Evolutionary conservation across 2,113 vertebrate species (phyloP).

Genomic region (Epinephelus lanceolatus): DNA sequence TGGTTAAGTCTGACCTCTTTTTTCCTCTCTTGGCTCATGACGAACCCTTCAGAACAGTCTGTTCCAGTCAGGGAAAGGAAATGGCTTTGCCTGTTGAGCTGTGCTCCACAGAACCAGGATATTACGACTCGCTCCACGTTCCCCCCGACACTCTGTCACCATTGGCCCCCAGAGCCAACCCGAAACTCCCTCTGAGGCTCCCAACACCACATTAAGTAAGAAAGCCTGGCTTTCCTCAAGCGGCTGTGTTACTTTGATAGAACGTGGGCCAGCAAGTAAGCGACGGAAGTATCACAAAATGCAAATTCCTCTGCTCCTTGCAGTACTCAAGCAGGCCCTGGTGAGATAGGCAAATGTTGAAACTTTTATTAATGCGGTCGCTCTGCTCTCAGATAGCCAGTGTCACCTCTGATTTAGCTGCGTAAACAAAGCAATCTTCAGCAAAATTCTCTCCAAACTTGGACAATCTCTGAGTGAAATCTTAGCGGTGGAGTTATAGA

Average conservation of each 20-base stretch:
- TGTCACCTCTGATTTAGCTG: conserved; percentile 39
- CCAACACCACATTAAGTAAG: neutral
- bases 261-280: conserved; percentile 5
- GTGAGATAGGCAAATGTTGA: conserved; percentile 48
- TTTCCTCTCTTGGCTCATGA: neutral
- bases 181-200: neutral
- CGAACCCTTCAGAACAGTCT: conserved; percentile 38
- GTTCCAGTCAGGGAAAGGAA: conserved; percentile 43
- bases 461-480: conserved; percentile 1
- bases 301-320: conserved; percentile 39
- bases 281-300: conserved; percentile 33
- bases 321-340: conserved; percentile 33
- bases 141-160: conserved; percentile 43
- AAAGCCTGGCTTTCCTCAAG: conserved; percentile 43
- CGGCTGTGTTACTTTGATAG: conserved; percentile 17
- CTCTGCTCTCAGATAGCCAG: conserved; percentile 14
- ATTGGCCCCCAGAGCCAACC: conserved; percentile 16
- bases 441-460: conserved; percentile 10
- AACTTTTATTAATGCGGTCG: conserved; percentile 33
- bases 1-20: neutral
- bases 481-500: neutral
- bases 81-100: conserved; percentile 30
- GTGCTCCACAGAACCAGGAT: conserved; percentile 38
- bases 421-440: neutral
- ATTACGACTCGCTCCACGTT: conserved; percentile 48